Evolutionary conservation across 2,113 vertebrate genomes (phyloP).

Genomic region (Syngnathus scovelli): DNA sequence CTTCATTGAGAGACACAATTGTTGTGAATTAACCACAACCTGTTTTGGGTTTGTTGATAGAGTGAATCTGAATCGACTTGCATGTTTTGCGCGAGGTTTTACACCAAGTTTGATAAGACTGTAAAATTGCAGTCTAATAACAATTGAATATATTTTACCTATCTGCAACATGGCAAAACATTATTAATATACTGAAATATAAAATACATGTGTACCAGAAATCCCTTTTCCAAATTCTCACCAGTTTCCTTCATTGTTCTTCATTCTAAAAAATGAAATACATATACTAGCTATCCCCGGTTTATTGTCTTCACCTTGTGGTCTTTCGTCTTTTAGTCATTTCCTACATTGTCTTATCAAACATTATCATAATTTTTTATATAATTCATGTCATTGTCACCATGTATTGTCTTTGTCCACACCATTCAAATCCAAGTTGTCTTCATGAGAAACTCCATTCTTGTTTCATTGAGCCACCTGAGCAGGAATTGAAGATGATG

Average conservation of each 20-base stretch:
- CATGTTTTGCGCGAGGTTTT: not conserved
- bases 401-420: not conserved
- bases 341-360: not conserved
- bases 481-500: slow-evolving; percentile 46
- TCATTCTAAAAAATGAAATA: too few species aligned
- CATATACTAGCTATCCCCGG: too few species aligned
- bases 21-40: not conserved
- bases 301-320: not conserved
- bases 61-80: not conserved
- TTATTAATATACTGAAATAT: not conserved
- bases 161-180: not conserved
- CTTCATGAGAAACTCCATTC: not conserved
- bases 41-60: not conserved
- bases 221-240: too few species aligned
- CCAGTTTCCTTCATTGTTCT: too few species aligned
- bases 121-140: not conserved
- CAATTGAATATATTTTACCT: not conserved
- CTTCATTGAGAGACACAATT: not conserved
- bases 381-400: not conserved
- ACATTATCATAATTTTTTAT: not conserved
- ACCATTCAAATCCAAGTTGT: not conserved
- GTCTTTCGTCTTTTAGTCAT: not conserved
- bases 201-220: too few species aligned
- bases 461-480: slow-evolving; percentile 28
- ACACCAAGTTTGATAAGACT: not conserved